phyloP scores from a whole-genome alignment of 2,113 vertebrate genomes.

The Coptodon rendalli region DNA sequence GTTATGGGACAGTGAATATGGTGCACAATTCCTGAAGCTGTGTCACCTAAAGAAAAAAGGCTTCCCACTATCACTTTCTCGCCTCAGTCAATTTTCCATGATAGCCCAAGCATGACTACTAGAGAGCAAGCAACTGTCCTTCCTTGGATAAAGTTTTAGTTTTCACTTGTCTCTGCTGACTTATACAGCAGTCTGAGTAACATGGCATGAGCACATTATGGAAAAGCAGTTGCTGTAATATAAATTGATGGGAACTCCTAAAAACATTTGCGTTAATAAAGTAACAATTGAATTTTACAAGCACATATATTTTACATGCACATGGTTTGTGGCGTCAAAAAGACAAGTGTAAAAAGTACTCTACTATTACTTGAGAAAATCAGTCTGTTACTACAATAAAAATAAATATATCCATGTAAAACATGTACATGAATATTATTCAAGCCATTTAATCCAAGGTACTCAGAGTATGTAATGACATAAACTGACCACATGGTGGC shows the following conservation, averaged over 20 bases:
- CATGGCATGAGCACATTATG: background rate
- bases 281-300: background rate
- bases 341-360: background rate
- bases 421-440: background rate
- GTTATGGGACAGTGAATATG: background rate
- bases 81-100: background rate
- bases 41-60: background rate
- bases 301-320: background rate
- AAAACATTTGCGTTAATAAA: background rate
- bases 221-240: background rate
- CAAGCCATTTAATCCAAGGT: background rate
- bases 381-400: background rate
- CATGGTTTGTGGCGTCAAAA: background rate
- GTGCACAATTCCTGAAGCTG: background rate
- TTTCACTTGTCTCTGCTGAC: background rate
- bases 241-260: background rate
- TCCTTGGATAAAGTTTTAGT: background rate
- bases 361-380: background rate
- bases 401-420: background rate
- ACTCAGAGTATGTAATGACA: background rate
- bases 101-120: background rate
- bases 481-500: slow-evolving; percentile 51
- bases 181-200: background rate
- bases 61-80: background rate
- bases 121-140: background rate